Base-by-base conservation (phyloP, 2,888 invertebrate genomes). In the Troglohyphantes excavatus region DNA sequence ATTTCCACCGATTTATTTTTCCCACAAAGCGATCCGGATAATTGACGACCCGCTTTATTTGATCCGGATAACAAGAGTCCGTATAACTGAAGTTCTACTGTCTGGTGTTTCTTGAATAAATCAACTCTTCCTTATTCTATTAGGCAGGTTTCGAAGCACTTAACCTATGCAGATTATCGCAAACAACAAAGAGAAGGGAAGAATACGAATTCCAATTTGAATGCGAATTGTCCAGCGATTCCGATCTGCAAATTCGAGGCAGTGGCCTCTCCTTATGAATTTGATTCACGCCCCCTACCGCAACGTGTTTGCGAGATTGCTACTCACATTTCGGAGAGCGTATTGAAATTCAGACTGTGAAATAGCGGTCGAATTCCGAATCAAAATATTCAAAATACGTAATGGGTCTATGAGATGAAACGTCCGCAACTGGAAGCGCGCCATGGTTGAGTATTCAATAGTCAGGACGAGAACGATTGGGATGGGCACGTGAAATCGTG, bases 401-500 rank as follows among this genome's bases (percentile, higher is more conserved):
- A 46, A 17, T 46, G 9, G 2, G 46, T 17, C 46, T 17, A 2
- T 13, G 17, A 13, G 33, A 2, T 46, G 13, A 7, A 17, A 46
- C 46, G 9, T 7, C 2, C 11, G 9, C 11, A 17, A 9, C 2
- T 46, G 46, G 17, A 17, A 46, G 13, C 13, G 13, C 17, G 13
- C 11, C 9, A 46, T 17, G 46, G 46, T 46, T 46, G 9, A 3
- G 33, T 46, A 46, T 17, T 46, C 46, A 17, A 46, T 46, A 13
- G 46, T 46, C 46, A 33, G 33, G 33, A 26, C 21, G 26, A 46
- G 26, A 46, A 72, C 17, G 2, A 1, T 6, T 2, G 43, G 46
- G 72, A 46, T 26, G 46, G 27, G 72, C 46, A 23, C 26, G 43
- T 72, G 23, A 46, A 72, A 46, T 72, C 39, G 72, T 46, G 23